phyloP scores from a whole-genome alignment of 2,113 vertebrate species.

The Ailuropoda melanoleuca region DNA sequence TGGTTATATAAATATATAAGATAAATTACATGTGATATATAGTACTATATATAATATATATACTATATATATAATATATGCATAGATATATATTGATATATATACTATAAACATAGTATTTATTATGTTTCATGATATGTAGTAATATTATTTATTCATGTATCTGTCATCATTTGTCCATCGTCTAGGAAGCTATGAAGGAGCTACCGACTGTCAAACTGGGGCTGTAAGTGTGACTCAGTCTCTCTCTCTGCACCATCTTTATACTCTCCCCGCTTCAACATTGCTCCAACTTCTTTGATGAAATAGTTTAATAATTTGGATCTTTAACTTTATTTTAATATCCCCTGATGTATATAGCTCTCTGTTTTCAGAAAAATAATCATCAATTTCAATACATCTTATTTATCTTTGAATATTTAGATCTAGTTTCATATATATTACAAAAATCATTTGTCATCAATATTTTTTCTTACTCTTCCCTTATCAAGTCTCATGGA shows the following conservation, averaged over 20 bases:
- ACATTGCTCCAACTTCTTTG: background rate
- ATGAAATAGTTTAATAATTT: background rate
- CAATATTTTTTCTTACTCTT: background rate
- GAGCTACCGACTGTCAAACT: background rate
- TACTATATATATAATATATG: too few relatives aligned
- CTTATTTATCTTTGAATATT: background rate
- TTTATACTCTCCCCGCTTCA: background rate
- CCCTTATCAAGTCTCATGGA: background rate
- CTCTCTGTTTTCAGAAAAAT: background rate
- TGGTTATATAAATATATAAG: too few relatives aligned
- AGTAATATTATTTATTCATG: background rate
- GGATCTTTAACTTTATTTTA: background rate
- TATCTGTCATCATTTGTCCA: background rate
- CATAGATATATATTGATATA: too few relatives aligned
- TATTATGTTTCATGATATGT: background rate
- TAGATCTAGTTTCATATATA: background rate
- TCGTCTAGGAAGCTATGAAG: background rate
- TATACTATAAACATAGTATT: too few relatives aligned
- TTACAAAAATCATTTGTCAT: background rate
- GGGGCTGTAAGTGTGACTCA: background rate
- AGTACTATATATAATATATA: too few relatives aligned
- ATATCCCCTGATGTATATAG: background rate
- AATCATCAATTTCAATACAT: background rate
- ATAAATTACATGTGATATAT: too few relatives aligned
- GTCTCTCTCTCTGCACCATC: background rate